These are phyloP conservation scores for Nephila pilipes DNA, from an alignment of 1,140 invertebrate species.

Conservation along the genomic window DNA sequence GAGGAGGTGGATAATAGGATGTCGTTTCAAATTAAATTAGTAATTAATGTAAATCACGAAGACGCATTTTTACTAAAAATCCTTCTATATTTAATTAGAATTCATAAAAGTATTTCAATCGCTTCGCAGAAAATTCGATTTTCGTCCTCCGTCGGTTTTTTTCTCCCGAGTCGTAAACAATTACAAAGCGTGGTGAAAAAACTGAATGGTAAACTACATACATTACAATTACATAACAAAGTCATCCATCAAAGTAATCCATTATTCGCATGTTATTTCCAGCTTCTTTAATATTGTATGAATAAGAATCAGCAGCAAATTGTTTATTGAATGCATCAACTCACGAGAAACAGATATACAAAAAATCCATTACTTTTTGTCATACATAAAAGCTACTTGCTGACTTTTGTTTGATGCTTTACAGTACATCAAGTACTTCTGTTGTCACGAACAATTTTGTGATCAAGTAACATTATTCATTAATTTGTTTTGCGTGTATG, in stretches of 20 bases:
- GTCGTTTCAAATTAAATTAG: too few species aligned
- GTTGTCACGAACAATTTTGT: conserved; percentile 9
- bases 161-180: neutral
- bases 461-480: conserved; percentile 12
- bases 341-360: neutral
- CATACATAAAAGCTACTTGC: neutral
- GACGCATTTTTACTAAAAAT: too few species aligned
- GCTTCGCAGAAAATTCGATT: neutral
- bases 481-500: conserved; percentile 35
- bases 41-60: too few species aligned
- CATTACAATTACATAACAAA: neutral
- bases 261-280: conserved; percentile 36
- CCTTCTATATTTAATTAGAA: too few species aligned
- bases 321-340: conserved; percentile 8
- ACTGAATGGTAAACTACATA: neutral
- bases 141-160: neutral
- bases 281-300: conserved; percentile 21
- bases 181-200: neutral
- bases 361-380: conserved; percentile 12
- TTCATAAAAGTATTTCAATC: neutral
- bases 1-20: too few species aligned
- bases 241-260: conserved; percentile 14
- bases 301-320: conserved; percentile 34
- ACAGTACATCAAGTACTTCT: neutral
- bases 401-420: conserved; percentile 9